phyloP scores from a whole-genome alignment of 2,113 vertebrate genomes.

The Psophia crepitans region DNA sequence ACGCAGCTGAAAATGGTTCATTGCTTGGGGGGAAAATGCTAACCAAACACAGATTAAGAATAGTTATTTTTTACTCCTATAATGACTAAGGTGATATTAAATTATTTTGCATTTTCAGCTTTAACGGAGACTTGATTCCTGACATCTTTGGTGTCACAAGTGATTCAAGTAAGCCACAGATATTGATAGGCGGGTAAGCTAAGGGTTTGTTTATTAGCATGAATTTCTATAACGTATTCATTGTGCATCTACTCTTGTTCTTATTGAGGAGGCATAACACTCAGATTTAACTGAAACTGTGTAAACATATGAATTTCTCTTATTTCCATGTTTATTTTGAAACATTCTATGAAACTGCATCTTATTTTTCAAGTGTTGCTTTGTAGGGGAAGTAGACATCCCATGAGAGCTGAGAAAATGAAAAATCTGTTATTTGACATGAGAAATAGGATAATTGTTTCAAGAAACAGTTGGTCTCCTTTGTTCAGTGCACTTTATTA shows the following conservation, averaged over 20 bases:
- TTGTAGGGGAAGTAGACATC: neutral
- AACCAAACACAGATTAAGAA: neutral
- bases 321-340: neutral
- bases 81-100: neutral
- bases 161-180: conserved; percentile 65
- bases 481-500: neutral
- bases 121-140: conserved; percentile 95
- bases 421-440: neutral
- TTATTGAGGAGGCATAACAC: neutral
- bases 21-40: neutral
- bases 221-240: neutral
- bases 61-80: neutral
- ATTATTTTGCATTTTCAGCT: conserved; percentile 75
- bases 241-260: neutral
- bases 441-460: neutral
- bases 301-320: neutral
- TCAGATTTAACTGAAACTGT: neutral
- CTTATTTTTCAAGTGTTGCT: neutral
- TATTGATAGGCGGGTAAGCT: conserved; percentile 79
- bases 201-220: neutral
- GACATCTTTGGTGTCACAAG: conserved; percentile 87
- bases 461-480: neutral
- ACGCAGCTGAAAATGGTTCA: neutral
- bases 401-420: neutral
- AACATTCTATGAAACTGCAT: neutral